Conservation (phyloP, 2,888 invertebrate genomes). For the Elysia crispata region DNA sequence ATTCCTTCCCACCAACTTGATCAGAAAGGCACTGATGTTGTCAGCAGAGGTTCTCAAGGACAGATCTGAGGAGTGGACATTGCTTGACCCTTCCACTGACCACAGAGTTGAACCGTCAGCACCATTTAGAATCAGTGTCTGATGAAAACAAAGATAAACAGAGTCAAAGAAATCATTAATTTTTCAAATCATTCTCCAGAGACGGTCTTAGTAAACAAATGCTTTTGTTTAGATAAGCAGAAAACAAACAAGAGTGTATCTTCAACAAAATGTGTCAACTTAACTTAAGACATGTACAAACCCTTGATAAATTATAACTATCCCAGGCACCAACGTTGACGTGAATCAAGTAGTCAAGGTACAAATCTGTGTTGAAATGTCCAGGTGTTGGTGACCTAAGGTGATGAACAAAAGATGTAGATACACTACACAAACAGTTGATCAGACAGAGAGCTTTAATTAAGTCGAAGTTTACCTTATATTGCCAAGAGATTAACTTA, state of each 20-base stretch:
- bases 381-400: conserved; percentile 73
- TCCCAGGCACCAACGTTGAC: conserved; percentile 69
- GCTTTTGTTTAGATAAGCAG: too few species aligned
- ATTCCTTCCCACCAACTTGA: conserved; percentile 62
- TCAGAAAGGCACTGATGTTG: conserved; percentile 67
- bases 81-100: conserved; percentile 60
- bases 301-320: conserved; percentile 65
- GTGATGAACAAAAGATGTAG: neutral
- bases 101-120: conserved; percentile 68
- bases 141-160: too few species aligned
- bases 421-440: too few species aligned
- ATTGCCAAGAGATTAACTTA: too few species aligned
- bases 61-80: conserved; percentile 69
- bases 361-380: conserved; percentile 71
- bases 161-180: too few species aligned
- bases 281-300: too few species aligned
- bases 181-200: too few species aligned
- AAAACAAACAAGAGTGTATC: too few species aligned
- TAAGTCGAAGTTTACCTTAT: too few species aligned
- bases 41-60: conserved; percentile 56
- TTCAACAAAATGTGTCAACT: too few species aligned
- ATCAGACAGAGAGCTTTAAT: too few species aligned
- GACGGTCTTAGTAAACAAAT: too few species aligned
- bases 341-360: conserved; percentile 72
- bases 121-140: conserved; percentile 70